These are phyloP conservation scores for Ophiodon elongatus DNA, from an alignment of 2,113 vertebrate species.

Conservation along the genomic window DNA sequence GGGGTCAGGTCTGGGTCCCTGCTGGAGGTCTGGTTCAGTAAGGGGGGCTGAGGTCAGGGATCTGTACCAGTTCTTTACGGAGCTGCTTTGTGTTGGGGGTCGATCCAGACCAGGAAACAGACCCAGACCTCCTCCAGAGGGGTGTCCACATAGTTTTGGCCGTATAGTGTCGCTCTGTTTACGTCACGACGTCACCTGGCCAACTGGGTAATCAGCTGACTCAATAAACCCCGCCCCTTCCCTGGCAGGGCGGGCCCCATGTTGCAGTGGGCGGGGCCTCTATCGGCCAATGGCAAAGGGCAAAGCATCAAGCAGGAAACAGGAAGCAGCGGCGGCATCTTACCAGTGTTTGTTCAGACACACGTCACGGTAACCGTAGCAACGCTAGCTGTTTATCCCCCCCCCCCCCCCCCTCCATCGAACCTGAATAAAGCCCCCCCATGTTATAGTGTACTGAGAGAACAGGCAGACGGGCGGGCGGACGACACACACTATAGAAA, in stretches of 20 bases:
- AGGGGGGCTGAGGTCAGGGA: neutral
- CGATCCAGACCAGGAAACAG: neutral
- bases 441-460: constrained; percentile 62
- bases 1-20: neutral
- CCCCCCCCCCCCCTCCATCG: neutral
- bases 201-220: constrained; percentile 52
- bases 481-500: constrained; percentile 79
- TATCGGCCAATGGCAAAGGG: constrained; percentile 52
- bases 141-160: constrained; percentile 7
- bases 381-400: constrained; percentile 46
- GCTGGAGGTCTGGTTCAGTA: neutral
- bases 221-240: constrained; percentile 43
- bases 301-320: constrained; percentile 70
- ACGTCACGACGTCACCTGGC: constrained; percentile 3
- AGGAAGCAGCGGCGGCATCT: constrained; percentile 74
- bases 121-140: neutral
- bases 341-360: constrained; percentile 73
- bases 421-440: neutral
- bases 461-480: constrained; percentile 68
- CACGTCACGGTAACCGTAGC: constrained; percentile 62
- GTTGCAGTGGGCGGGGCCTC: constrained; percentile 54
- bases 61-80: neutral
- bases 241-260: neutral
- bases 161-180: neutral
- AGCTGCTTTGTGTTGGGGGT: neutral